phyloP scores from a whole-genome alignment of 2,113 vertebrate genomes.

The Microtus ochrogaster region DNA sequence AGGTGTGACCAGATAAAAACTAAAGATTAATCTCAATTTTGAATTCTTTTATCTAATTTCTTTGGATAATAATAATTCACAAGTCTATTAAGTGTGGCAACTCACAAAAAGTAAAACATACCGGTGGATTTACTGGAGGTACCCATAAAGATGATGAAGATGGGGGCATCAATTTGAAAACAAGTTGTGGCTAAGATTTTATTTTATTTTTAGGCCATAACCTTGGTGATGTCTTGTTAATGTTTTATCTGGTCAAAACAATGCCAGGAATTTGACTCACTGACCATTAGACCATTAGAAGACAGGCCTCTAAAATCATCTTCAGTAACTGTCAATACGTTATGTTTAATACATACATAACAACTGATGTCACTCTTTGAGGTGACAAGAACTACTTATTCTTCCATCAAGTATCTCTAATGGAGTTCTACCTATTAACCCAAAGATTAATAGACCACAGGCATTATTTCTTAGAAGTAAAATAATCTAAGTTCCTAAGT shows the following conservation, averaged over 20 bases:
- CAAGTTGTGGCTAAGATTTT: background rate
- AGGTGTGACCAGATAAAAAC: background rate
- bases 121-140: background rate
- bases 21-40: background rate
- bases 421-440: background rate
- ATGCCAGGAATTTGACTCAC: background rate
- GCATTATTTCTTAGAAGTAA: background rate
- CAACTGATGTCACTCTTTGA: background rate
- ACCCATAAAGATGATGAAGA: background rate
- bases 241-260: background rate
- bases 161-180: background rate
- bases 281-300: background rate
- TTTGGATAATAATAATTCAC: background rate
- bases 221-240: background rate
- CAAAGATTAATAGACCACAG: background rate
- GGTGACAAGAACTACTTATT: background rate
- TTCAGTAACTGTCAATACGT: background rate
- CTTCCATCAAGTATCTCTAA: background rate
- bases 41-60: background rate
- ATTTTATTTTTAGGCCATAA: background rate
- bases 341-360: background rate
- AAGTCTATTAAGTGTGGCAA: background rate
- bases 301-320: background rate
- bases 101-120: background rate
- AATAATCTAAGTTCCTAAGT: background rate